These are phyloP conservation scores for Luehdorfia chinensis DNA, from an alignment of 1,140 invertebrate species.

Conservation along the genomic window DNA sequence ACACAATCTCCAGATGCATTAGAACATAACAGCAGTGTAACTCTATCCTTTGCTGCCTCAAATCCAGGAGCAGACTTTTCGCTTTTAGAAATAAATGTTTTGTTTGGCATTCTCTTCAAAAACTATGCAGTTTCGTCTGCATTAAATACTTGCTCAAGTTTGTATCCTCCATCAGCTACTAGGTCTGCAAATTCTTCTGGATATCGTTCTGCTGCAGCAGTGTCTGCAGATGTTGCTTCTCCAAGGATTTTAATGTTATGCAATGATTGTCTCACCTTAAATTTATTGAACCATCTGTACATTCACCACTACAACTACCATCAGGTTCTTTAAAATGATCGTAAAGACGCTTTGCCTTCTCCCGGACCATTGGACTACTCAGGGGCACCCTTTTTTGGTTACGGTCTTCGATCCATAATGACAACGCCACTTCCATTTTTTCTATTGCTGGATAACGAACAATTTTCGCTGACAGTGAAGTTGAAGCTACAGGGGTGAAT, in stretches of 20 bases:
- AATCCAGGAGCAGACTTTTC: slow-evolving; percentile 26
- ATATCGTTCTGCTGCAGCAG: slow-evolving; percentile 30
- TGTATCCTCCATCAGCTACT: slow-evolving; percentile 29
- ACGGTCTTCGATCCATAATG: slow-evolving; percentile 27
- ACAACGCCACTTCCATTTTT: slow-evolving; percentile 29
- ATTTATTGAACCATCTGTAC: slow-evolving; percentile 31
- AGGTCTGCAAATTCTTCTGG: slow-evolving; percentile 28
- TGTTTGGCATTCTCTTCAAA: slow-evolving; percentile 32
- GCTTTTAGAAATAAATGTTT: slow-evolving; percentile 32
- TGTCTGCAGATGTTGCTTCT: slow-evolving; percentile 29
- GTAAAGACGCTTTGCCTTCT: slow-evolving; percentile 34
- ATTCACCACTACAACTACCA: slow-evolving; percentile 25
- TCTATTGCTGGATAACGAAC: slow-evolving; percentile 30
- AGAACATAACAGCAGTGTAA: slow-evolving; percentile 22
- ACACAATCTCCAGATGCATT: no score
- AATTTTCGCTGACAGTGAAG: slow-evolving; percentile 29
- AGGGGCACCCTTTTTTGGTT: slow-evolving; percentile 30
- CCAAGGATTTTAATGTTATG: slow-evolving; percentile 30
- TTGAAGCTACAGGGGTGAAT: slow-evolving; percentile 32
- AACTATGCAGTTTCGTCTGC: slow-evolving; percentile 34
- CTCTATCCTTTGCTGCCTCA: slow-evolving; percentile 27
- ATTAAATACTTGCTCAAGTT: slow-evolving; percentile 40
- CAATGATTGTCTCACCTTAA: slow-evolving; percentile 26
- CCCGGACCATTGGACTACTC: slow-evolving; percentile 29
- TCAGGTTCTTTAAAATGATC: slow-evolving; percentile 31